Percentiles rank a stretch among this genome's conserved stretches.
Evolutionary conservation across 2,888 invertebrate genomes (phyloP).

Genomic region (Amiota mariae): DNA sequence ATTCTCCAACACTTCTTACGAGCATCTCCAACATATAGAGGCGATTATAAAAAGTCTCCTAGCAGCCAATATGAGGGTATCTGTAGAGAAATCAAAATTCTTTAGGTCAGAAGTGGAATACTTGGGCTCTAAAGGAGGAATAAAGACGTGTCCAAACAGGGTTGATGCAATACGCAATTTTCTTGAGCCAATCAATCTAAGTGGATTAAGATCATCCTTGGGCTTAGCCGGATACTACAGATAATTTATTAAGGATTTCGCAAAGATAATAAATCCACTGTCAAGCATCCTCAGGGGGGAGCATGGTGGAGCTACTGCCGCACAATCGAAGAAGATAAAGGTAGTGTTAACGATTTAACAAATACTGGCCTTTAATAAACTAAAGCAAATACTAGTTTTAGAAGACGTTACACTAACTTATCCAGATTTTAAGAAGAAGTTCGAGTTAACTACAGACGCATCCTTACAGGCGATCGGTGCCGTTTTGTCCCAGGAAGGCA

Average conservation of each 20-base stretch:
- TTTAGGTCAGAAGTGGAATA: not conserved
- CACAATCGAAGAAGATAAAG: not conserved
- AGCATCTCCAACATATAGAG: too few relatives aligned
- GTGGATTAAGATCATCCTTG: not conserved
- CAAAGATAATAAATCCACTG: not conserved
- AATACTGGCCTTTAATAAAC: not conserved
- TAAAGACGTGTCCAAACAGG: not conserved
- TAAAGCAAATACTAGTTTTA: not conserved
- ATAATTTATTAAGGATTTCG: not conserved
- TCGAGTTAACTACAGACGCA: too few relatives aligned
- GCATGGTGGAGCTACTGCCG: not conserved
- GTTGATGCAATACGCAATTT: not conserved
- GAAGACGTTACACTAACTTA: not conserved
- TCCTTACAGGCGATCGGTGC: not conserved
- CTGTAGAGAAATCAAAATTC: not conserved
- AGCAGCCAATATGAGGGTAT: not conserved
- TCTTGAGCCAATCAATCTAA: too few relatives aligned
- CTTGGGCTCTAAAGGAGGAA: too few relatives aligned
- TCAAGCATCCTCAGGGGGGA: too few relatives aligned
- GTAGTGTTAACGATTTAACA: not conserved
- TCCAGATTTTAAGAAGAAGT: not conserved
- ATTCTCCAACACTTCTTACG: too few relatives aligned
- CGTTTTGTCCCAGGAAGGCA: not conserved
- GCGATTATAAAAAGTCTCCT: too few relatives aligned
- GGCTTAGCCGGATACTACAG: not conserved